These are phyloP conservation scores for Saccostrea cuccullata DNA, from an alignment of 1,140 invertebrate genomes.

Conservation along the genomic window DNA sequence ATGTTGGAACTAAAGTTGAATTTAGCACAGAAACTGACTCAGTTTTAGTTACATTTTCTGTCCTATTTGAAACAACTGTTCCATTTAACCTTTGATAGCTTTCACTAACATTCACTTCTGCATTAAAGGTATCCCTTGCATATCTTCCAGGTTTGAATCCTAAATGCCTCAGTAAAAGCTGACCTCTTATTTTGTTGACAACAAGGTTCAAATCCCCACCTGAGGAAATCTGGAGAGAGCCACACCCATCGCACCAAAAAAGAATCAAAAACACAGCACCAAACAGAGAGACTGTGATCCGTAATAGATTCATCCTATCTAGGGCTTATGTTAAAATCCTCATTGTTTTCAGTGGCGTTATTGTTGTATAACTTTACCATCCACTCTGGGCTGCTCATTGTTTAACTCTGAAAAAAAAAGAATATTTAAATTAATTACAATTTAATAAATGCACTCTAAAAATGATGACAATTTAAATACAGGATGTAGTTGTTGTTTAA, in stretches of 20 bases:
- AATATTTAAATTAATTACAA: neutral
- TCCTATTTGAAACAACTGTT: neutral
- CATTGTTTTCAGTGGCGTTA: no score
- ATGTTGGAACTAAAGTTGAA: neutral
- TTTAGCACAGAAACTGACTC: neutral
- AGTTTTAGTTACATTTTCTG: neutral
- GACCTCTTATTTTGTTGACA: neutral
- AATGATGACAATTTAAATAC: no score
- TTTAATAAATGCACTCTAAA: neutral
- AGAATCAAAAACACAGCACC: neutral
- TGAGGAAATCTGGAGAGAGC: neutral
- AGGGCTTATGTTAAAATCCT: neutral
- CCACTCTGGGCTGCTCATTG: neutral
- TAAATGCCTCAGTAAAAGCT: neutral
- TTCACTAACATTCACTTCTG: neutral
- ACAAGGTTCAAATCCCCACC: neutral
- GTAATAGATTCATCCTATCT: neutral
- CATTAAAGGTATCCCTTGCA: neutral
- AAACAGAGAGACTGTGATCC: neutral
- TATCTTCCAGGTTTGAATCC: neutral
- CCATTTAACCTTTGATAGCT: neutral
- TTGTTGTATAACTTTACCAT: neutral
- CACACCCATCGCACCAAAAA: constrained; percentile 21
- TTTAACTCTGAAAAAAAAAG: neutral
- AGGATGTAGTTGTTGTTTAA: no score